Base-by-base conservation (phyloP, 92 coral and sea anemone species). In the Parazoanthus swiftii region DNA sequence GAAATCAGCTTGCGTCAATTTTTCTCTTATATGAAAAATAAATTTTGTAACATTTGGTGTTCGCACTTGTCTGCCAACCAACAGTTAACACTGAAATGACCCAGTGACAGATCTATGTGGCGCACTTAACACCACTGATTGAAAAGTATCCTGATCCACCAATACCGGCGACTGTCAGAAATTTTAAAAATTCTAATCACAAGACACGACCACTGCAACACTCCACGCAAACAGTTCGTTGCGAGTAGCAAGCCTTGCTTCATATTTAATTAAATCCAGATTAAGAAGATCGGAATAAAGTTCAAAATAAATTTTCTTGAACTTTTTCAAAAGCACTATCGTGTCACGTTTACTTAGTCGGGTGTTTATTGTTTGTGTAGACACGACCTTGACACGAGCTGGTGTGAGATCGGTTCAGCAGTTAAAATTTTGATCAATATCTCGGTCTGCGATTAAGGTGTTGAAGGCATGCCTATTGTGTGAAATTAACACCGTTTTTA, bases 321-420 rank as follows among this genome's bases (percentile, higher is more conserved):
- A 18, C 13, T 38, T 75, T 63, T 0, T 1, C 1, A 51, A 51
- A 20, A 5, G 46, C 18, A 74, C 76, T 74, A 5, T 76, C 44
- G 29, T 42, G 26, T 36, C 35, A 44, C 25, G 66, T 70, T 84
- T 70, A 25, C n/a, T 42, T 67, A 65, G 77, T 33, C 67, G 38
- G 43, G n/a, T 66, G 37, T 71, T 71, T 68, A 84, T 59, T 83
- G 7, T 83, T 83, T 83, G 63, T 70, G 86, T 70, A 83, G 68
- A 84, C 78, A 56, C 25, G 11, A 50, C 13, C 29, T 25, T 48
- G 1, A 71, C 86, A 46, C 42, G 6, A 43, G 78, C 26, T 39
- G 26, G 78, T 36, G 78, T 42, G 46, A 26, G 36, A 66, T 81
- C 73, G 18, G 48, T 72, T 82, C 58, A 56, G 21, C 26, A 38